Conservation (phyloP, 2,888 invertebrate species). For the Coremacera marginata region DNA sequence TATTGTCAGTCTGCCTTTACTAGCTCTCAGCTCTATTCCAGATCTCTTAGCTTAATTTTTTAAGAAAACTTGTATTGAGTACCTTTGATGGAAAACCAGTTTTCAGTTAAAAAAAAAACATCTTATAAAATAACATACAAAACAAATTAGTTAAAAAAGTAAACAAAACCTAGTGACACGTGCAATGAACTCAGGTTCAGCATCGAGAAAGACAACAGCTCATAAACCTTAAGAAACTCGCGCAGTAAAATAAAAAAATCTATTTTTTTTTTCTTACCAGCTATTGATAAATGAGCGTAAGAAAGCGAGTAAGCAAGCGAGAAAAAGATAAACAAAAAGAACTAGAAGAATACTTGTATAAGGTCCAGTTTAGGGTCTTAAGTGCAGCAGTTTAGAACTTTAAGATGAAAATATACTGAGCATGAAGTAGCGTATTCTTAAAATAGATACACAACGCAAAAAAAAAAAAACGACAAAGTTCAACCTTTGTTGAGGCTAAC, state of each 20-base stretch:
- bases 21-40: no score
- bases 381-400: neutral
- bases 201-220: neutral
- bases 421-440: constrained; percentile 4
- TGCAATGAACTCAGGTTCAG: constrained; percentile 36
- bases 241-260: no score
- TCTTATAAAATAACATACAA: neutral
- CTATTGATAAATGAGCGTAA: neutral
- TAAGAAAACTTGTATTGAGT: constrained; percentile 3
- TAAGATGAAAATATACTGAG: neutral
- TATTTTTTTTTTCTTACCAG: neutral
- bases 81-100: constrained; percentile 9
- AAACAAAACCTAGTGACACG: constrained; percentile 38
- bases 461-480: no score
- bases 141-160: constrained; percentile 20
- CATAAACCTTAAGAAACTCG: constrained; percentile 6
- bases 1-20: neutral
- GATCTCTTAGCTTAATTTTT: neutral
- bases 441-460: constrained; percentile 9
- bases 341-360: no score
- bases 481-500: no score
- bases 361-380: no score
- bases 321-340: neutral
- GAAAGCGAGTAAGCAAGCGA: neutral
- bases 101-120: neutral